These are phyloP conservation scores for Sarcophilus harrisii DNA, from an alignment of 2,797 vertebrate genomes.

Conservation along the genomic window DNA sequence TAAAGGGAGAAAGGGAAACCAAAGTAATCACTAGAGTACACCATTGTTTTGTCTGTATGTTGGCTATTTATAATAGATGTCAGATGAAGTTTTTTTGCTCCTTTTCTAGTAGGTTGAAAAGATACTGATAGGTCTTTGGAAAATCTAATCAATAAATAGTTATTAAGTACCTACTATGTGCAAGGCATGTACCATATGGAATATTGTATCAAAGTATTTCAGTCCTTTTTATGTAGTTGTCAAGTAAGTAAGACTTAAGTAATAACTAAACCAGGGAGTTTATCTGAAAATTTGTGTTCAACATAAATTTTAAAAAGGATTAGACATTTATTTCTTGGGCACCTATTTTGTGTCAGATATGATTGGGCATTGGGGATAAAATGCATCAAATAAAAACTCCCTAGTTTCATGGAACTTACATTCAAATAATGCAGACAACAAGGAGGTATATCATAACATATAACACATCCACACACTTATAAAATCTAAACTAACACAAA, in stretches of 20 bases:
- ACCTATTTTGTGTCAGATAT: not conserved
- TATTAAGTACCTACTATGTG: not conserved
- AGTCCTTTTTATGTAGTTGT: not conserved
- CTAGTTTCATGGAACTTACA: not conserved
- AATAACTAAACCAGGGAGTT: not conserved
- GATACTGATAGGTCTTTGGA: not conserved
- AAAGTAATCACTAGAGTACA: not conserved
- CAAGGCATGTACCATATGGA: not conserved
- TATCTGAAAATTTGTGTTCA: not conserved
- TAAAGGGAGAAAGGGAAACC: not conserved
- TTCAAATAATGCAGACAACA: not conserved
- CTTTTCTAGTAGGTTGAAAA: not conserved
- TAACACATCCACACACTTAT: not conserved
- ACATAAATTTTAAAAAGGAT: not conserved
- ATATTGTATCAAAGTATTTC: not conserved
- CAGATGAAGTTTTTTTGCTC: not conserved
- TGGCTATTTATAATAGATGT: not conserved
- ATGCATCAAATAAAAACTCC: not conserved
- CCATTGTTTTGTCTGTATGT: not conserved
- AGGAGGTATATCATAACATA: not conserved
- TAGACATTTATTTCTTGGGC: not conserved
- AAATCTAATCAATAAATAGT: not conserved
- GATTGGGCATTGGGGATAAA: not conserved
- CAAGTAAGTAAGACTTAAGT: not conserved
- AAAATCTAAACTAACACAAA: not conserved